Conservation (phyloP, 1,140 invertebrate species). For the Oryzaephilus surinamensis region DNA sequence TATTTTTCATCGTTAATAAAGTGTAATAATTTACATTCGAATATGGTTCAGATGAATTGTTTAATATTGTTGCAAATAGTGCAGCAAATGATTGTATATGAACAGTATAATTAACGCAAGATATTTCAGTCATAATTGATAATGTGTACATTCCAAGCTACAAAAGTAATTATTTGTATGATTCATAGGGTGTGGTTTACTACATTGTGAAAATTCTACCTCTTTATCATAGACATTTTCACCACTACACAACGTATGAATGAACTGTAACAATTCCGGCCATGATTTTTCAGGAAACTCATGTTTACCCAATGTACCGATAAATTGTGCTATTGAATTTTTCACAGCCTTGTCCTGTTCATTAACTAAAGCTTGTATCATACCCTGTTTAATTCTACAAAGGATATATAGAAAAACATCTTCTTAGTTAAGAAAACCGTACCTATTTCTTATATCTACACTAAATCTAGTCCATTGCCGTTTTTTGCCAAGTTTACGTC, state of each 20-base stretch:
- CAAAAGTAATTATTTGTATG: constrained; percentile 4
- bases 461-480: constrained; percentile 51
- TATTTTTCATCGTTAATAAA: constrained; percentile 48
- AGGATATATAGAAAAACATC: constrained; percentile 2
- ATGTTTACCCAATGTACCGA: constrained; percentile 59
- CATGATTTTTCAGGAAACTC: constrained; percentile 55
- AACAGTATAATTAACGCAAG: constrained; percentile 45
- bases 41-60: constrained; percentile 38
- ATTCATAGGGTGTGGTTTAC: constrained; percentile 2
- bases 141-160: constrained; percentile 57
- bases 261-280: constrained; percentile 59
- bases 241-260: constrained; percentile 47
- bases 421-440: constrained; percentile 11
- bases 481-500: constrained; percentile 47
- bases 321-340: constrained; percentile 52
- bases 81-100: constrained; percentile 43
- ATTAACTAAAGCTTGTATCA: constrained; percentile 45
- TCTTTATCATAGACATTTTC: constrained; percentile 46
- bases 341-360: constrained; percentile 53
- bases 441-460: constrained; percentile 41
- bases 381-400: constrained; percentile 47
- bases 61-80: constrained; percentile 44
- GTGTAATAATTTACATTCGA: constrained; percentile 47
- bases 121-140: constrained; percentile 50
- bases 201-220: constrained; percentile 33